Percentiles rank a stretch among this genome's conserved stretches.
Conservation (phyloP, 1,140 invertebrate species). For the Solenopsis fugax region DNA sequence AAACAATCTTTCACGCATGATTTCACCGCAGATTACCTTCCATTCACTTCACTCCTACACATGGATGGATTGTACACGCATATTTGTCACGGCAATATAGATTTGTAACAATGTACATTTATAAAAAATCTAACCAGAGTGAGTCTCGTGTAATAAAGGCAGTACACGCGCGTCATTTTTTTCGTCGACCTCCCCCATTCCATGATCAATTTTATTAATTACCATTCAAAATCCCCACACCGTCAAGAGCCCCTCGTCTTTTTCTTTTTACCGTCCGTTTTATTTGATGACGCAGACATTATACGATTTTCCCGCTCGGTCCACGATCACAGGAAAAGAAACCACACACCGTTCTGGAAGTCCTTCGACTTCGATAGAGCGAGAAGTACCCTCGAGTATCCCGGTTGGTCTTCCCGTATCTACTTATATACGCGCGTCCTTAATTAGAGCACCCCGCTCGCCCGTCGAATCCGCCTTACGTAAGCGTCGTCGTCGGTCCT, state of each 20-base stretch:
- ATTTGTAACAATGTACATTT: background rate
- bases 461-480: conserved; percentile 57
- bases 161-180: conserved; percentile 72
- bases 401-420: conserved; percentile 50
- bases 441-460: conserved; percentile 61
- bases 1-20: conserved; percentile 26
- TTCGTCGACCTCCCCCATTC: conserved; percentile 59
- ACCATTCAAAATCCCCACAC: conserved; percentile 73
- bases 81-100: conserved; percentile 2
- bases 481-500: conserved; percentile 61
- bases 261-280: conserved; percentile 73
- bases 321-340: conserved; percentile 15
- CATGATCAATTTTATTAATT: conserved; percentile 83
- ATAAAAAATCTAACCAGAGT: conserved; percentile 35
- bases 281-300: conserved; percentile 58
- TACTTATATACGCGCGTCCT: conserved; percentile 58
- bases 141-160: conserved; percentile 7
- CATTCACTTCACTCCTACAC: conserved; percentile 6
- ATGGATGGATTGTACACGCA: background rate
- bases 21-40: conserved; percentile 15
- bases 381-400: conserved; percentile 47
- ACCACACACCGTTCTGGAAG: conserved; percentile 47
- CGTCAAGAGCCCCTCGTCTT: conserved; percentile 64
- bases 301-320: conserved; percentile 59
- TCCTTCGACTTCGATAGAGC: conserved; percentile 62